Percentiles rank a stretch among this genome's conserved stretches.
Conservation (phyloP, 2,888 invertebrate species). For the Druceiella hillmani region DNA sequence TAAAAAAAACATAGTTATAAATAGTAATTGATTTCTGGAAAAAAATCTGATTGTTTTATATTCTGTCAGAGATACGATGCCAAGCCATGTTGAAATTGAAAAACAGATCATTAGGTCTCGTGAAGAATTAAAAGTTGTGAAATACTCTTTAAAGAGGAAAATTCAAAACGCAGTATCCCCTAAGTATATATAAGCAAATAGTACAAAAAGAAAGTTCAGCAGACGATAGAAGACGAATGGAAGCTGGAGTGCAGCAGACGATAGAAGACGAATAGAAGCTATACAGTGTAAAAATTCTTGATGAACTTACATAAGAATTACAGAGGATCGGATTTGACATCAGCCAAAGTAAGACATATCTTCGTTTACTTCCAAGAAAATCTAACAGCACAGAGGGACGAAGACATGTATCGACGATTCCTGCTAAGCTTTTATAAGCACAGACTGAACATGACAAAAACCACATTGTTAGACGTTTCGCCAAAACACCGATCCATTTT, state of each 20-base stretch:
- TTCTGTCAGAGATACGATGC: too few relatives aligned
- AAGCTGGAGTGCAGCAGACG: slow-evolving; percentile 23
- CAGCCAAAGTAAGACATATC: slow-evolving; percentile 22
- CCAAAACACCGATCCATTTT: slow-evolving; percentile 18
- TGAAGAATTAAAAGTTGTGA: too few relatives aligned
- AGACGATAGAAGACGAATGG: too few relatives aligned
- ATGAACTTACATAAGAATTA: slow-evolving; percentile 21
- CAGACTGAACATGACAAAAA: slow-evolving; percentile 15
- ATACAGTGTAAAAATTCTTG: slow-evolving; percentile 22
- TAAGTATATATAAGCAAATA: too few relatives aligned
- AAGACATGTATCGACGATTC: slow-evolving; percentile 20
- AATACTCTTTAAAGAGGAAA: too few relatives aligned
- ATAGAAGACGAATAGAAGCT: slow-evolving; percentile 22
- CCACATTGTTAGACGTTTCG: slow-evolving; percentile 17
- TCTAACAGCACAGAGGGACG: slow-evolving; percentile 15
- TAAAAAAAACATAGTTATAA: too few relatives aligned
- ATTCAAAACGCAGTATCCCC: too few relatives aligned
- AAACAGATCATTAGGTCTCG: too few relatives aligned
- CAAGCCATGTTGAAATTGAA: too few relatives aligned
- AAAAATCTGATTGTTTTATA: too few relatives aligned
- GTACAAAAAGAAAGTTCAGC: too few relatives aligned
- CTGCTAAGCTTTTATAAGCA: slow-evolving; percentile 16
- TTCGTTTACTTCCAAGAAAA: slow-evolving; percentile 19
- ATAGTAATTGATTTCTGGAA: too few relatives aligned
- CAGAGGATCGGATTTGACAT: slow-evolving; percentile 22